Conservation (phyloP, 2,888 invertebrate genomes). For the Asteroscopus sphinx region DNA sequence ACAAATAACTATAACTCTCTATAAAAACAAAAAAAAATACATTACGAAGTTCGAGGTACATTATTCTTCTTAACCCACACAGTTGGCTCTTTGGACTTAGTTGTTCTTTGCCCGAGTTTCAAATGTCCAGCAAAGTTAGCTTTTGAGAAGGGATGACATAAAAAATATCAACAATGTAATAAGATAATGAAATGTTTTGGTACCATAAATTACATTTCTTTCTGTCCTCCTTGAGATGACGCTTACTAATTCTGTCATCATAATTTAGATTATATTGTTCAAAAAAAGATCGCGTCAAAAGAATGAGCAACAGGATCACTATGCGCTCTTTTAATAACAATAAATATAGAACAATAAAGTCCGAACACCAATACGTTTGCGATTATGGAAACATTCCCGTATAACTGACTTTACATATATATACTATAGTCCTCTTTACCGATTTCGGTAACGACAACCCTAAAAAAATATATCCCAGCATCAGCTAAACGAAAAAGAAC, state of each 20-base stretch:
- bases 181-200: conserved; percentile 19
- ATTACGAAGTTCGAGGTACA: conserved; percentile 25
- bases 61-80: conserved; percentile 21
- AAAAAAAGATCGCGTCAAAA: too few species aligned
- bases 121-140: conserved; percentile 32
- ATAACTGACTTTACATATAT: too few species aligned
- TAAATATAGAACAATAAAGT: too few species aligned
- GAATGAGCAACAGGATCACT: not conserved
- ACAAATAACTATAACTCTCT: not conserved
- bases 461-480: too few species aligned
- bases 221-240: conserved; percentile 3
- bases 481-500: too few species aligned
- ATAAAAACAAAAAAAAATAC: conserved; percentile 12
- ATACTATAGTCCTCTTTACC: too few species aligned
- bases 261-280: too few species aligned
- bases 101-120: conserved; percentile 36
- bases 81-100: conserved; percentile 13
- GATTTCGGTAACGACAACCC: too few species aligned
- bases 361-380: too few species aligned
- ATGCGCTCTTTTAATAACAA: too few species aligned
- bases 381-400: too few species aligned
- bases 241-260: not conserved
- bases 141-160: conserved; percentile 43
- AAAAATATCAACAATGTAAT: conserved; percentile 28
- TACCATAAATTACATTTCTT: conserved; percentile 5